Evolutionary conservation across 2,888 invertebrate genomes (phyloP).

Genomic region (Lasioglossum vierecki): DNA sequence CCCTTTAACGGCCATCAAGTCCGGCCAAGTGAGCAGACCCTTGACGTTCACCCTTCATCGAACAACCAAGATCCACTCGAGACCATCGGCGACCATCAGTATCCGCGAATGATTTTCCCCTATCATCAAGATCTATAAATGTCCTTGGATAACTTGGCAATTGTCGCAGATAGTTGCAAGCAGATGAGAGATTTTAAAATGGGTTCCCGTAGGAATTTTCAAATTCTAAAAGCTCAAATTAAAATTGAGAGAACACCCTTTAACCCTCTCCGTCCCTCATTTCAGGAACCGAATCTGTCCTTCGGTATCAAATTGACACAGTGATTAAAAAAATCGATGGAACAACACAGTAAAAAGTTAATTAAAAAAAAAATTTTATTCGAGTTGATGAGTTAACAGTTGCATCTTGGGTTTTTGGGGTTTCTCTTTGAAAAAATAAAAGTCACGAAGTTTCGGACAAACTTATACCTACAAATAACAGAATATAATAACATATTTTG

Average conservation of each 20-base stretch:
- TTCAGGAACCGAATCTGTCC: too few species aligned
- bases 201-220: neutral
- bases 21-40: neutral
- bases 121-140: neutral
- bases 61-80: neutral
- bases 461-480: too few species aligned
- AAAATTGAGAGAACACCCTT: neutral
- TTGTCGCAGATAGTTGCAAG: too few species aligned
- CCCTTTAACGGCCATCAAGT: slow-evolving; percentile 4
- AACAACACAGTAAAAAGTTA: too few species aligned
- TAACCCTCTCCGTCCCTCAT: neutral
- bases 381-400: too few species aligned
- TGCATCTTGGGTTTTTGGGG: too few species aligned
- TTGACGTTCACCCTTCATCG: neutral
- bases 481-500: too few species aligned
- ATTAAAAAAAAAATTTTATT: too few species aligned
- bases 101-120: neutral
- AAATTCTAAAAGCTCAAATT: neutral
- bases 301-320: too few species aligned
- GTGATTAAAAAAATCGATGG: too few species aligned
- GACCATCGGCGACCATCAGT: neutral
- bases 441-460: too few species aligned
- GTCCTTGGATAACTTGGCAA: neutral
- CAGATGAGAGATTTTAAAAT: neutral
- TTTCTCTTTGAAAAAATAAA: too few species aligned